Conservation (phyloP, 2,113 vertebrate species). For the Neogale vison region DNA sequence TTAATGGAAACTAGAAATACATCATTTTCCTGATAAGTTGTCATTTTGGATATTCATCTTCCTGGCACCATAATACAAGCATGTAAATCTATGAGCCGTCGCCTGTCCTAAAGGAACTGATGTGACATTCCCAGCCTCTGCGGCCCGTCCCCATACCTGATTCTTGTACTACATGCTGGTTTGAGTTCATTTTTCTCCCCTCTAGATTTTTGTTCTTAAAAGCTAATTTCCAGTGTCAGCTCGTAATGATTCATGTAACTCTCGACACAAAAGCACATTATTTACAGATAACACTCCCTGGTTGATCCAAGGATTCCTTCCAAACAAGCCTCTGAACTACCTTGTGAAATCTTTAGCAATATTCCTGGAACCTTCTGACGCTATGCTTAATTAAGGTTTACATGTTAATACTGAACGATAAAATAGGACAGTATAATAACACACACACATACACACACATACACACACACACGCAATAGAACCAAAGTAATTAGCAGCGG, state of each 20-base stretch:
- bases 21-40: conserved; percentile 72
- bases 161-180: conserved; percentile 63
- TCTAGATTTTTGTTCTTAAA: conserved; percentile 73
- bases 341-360: conserved; percentile 68
- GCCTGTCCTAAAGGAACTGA: conserved; percentile 66
- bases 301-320: conserved; percentile 63
- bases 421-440: conserved; percentile 69
- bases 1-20: conserved; percentile 70
- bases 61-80: conserved; percentile 55
- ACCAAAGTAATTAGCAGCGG: conserved; percentile 65
- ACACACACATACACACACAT: conserved; percentile 28
- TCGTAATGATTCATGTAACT: conserved; percentile 63
- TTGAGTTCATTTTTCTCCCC: conserved; percentile 23
- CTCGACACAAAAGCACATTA: conserved; percentile 50
- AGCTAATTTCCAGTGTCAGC: conserved; percentile 75
- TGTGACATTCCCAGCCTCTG: conserved; percentile 61
- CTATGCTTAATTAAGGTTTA: conserved; percentile 79
- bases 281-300: conserved; percentile 41
- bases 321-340: conserved; percentile 66
- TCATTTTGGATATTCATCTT: conserved; percentile 69
- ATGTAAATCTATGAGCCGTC: conserved; percentile 64
- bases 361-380: conserved; percentile 74
- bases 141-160: conserved; percentile 41
- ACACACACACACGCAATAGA: conserved; percentile 4
- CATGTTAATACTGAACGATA: conserved; percentile 72